Percentiles rank a stretch among this genome's conserved stretches.
Conservation (phyloP, 1,140 invertebrate species). For the Pectinophora gossypiella region DNA sequence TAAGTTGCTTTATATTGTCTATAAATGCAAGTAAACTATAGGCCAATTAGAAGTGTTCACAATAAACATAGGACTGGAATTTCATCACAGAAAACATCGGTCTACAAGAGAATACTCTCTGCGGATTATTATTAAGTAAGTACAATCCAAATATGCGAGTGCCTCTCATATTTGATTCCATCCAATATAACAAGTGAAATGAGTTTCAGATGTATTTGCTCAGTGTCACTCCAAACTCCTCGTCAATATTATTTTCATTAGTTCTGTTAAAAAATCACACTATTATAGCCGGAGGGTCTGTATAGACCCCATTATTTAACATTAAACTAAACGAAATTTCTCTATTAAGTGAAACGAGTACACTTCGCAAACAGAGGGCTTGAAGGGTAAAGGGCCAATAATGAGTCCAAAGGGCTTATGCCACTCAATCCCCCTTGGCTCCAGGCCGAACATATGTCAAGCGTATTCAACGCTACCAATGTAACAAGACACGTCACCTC, state of each 20-base stretch:
- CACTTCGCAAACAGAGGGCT: constrained; percentile 56
- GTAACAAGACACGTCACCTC: constrained; percentile 19
- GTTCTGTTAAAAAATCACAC: constrained; percentile 1
- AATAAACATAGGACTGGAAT: too few species aligned
- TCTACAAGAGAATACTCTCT: too few species aligned
- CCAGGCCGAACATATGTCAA: constrained; percentile 62
- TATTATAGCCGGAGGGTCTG: neutral
- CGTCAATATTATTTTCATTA: neutral
- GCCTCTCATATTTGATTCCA: too few species aligned
- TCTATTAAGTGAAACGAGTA: constrained; percentile 57
- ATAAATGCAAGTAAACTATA: too few species aligned
- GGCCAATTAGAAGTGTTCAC: too few species aligned
- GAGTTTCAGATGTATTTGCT: neutral
- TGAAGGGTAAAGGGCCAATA: constrained; percentile 53
- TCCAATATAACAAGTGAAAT: too few species aligned
- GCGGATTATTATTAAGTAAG: too few species aligned
- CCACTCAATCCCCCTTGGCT: constrained; percentile 54
- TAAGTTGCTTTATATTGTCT: too few species aligned
- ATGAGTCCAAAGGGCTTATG: constrained; percentile 64
- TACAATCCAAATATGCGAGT: too few species aligned
- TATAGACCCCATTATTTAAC: neutral
- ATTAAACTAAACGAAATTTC: constrained; percentile 37
- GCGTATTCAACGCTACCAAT: constrained; percentile 30
- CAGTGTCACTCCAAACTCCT: neutral
- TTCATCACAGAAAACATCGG: too few species aligned